Base-by-base conservation (phyloP, 2,888 invertebrate genomes). In the Agonum fuliginosum region DNA sequence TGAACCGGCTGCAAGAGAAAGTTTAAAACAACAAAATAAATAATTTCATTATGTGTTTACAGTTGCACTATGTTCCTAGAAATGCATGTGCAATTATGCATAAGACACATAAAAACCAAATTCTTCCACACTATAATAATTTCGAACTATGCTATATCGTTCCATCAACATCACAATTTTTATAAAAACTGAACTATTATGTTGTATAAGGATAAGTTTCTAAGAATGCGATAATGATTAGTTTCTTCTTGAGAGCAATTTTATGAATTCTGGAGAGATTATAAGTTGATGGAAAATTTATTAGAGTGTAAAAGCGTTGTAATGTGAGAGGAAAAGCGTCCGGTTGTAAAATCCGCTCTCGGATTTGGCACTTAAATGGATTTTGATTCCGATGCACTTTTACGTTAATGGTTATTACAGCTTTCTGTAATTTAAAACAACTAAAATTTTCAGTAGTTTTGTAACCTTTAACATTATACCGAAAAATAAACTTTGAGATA, bases 21-120 rank as follows among this genome's bases (percentile, higher is more conserved):
- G 67, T 67, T 67, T 17, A 20, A 67, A 67, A 67, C 67, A 67
- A 67, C 67, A 34, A 67, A 67, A 67, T 37, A 67, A 67, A 67
- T 67, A 67, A 37, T 37, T 67, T 67, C 41, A 67, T 67, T 67
- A 67, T 37, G 19, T 67, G 67, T n/a, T 17, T 34, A 8, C 17
- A 30, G 8, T 37, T 12, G 12, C 24, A 54, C 54, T 54, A 48
- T 12, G 17, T 48, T 48, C 5, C 6, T 48, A 24, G 54, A 54
- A 54, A 22, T 48, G 17, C 17, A 17, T 17, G 4, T 48, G 19
- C 19, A 48, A 17, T 48, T 48, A 48, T 48, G 48, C 20, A 48
- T 8, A 3, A 8, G 17, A 19, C 3, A 48, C 1, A 12, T 48
- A 48, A 48, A 48, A 48, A 19, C 48, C 17, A 48, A 48, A 48